Percentiles rank a stretch among this genome's conserved stretches.
Conservation (phyloP, 1,140 invertebrate species). For the Zaprionus kolodkinae region DNA sequence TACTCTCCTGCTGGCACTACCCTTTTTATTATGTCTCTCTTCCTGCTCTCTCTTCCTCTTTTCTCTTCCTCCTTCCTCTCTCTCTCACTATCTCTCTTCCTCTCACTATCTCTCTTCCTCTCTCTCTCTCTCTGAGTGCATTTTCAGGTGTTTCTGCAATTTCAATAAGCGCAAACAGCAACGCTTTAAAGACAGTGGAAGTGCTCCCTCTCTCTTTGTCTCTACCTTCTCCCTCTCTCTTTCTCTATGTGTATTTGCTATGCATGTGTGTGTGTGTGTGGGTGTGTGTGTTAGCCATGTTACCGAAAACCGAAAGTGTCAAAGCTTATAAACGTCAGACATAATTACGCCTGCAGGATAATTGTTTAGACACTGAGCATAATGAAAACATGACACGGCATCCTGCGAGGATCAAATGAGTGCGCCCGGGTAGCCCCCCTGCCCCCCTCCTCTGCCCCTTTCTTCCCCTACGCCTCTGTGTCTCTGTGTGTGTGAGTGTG, state of each 20-base stretch:
- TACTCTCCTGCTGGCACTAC: no score
- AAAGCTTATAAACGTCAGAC: constrained; percentile 83
- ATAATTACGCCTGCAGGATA: constrained; percentile 84
- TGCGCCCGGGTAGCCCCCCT: neutral
- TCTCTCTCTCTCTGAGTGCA: no score
- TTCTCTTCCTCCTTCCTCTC: no score
- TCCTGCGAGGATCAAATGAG: constrained; percentile 78
- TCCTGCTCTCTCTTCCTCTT: no score
- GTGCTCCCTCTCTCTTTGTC: neutral
- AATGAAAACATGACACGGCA: constrained; percentile 83
- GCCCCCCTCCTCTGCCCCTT: neutral
- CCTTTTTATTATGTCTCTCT: no score
- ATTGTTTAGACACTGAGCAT: constrained; percentile 84
- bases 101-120: neutral
- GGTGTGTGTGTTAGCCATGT: constrained; percentile 59
- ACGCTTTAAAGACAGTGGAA: neutral
- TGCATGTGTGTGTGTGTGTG: constrained; percentile 8
- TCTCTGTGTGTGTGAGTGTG: neutral
- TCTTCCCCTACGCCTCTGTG: neutral
- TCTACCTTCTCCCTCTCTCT: neutral
- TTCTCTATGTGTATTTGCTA: neutral
- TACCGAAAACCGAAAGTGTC: constrained; percentile 83
- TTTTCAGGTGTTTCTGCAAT: no score
- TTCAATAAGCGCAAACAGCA: neutral
- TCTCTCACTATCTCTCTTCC: neutral